Percentiles rank a stretch among this genome's conserved stretches.
Conservation (phyloP, 2,888 invertebrate species). For the Tetragonisca angustula region DNA sequence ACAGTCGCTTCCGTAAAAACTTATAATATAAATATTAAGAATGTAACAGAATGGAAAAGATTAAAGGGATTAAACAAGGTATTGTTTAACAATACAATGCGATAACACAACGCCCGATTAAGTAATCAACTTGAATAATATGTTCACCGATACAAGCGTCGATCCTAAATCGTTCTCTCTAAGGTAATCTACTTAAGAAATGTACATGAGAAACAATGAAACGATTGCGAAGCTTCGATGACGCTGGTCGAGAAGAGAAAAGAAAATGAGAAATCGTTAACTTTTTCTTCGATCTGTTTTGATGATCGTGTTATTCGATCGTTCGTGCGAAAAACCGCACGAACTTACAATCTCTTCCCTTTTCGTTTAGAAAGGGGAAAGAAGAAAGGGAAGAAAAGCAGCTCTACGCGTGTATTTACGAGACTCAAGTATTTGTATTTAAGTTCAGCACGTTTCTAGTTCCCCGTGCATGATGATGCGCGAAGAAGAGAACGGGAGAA, state of each 20-base stretch:
- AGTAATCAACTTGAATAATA: conserved; percentile 36
- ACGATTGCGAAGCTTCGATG: conserved; percentile 31
- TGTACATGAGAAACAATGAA: conserved; percentile 32
- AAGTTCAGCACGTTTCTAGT: conserved; percentile 14
- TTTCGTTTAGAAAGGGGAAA: not conserved
- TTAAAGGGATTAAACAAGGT: not conserved
- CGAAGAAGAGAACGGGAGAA: conserved; percentile 26
- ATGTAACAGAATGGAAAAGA: conserved; percentile 8
- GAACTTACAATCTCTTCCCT: not conserved
- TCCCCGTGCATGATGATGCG: conserved; percentile 14
- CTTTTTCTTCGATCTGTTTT: not conserved
- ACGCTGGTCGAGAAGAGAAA: conserved; percentile 17
- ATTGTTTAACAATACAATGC: conserved; percentile 31
- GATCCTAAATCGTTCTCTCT: conserved; percentile 12
- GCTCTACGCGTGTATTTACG: conserved; percentile 1
- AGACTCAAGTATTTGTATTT: conserved; percentile 37
- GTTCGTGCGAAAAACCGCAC: conserved; percentile 8
- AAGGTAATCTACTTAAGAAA: conserved; percentile 44
- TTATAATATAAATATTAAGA: conserved; percentile 32
- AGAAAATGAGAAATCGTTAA: not conserved
- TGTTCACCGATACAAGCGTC: conserved; percentile 17
- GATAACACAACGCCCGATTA: conserved; percentile 30
- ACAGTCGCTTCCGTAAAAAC: conserved; percentile 12
- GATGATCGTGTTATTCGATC: not conserved
- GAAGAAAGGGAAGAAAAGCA: not conserved